Base-by-base conservation (phyloP, 2,888 invertebrate species). In the Drosophila hamatofila region DNA sequence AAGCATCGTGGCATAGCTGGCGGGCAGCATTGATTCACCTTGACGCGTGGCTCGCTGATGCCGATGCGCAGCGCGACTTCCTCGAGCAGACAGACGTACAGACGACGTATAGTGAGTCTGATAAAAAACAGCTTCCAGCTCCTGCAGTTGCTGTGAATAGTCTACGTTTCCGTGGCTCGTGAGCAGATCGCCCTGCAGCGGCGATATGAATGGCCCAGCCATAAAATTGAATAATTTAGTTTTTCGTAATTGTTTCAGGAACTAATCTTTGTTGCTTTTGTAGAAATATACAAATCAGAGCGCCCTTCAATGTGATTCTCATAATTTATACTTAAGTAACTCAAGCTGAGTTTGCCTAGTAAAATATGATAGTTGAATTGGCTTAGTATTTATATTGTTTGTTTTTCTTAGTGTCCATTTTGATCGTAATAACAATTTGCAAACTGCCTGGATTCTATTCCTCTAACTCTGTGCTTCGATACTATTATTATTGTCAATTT, bases 81-180 rank as follows among this genome's bases (percentile, higher is more conserved):
- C 92, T 98, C 98, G 83, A 98, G 95, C 74, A 93, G 79, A 67
- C 93, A 93, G 25, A 98, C 98, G 90, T 98, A 98, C 8, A 98
- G 98, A n/a, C n/a, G n/a, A n/a, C n/a, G n/a, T n/a, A 92, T 98
- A 98, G 90, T 98, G 98, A 0, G 98, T 98, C 93, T 97, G 97
- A 92, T 97, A 97, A 93, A 98, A 98, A 23, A 98, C 94, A 0
- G 97, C 96, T 92, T 98, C 98, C 88, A 98, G 93, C 91, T 98
- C 97, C 91, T 97, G 97, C 54, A 98, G 94, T 93, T 98, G 98
- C 92, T 98, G 97, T 98, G 92, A 98, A 98, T 0, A 98, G 98
- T 11, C 98, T 98, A 37, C 98, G 94, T 93, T 98, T 98, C 72
- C 98, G 94, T 70, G 98, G 94, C 94, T 98, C 18, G 97, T 97